phyloP scores from a whole-genome alignment of 2,113 vertebrate genomes.

The Dasyornis broadbenti region DNA sequence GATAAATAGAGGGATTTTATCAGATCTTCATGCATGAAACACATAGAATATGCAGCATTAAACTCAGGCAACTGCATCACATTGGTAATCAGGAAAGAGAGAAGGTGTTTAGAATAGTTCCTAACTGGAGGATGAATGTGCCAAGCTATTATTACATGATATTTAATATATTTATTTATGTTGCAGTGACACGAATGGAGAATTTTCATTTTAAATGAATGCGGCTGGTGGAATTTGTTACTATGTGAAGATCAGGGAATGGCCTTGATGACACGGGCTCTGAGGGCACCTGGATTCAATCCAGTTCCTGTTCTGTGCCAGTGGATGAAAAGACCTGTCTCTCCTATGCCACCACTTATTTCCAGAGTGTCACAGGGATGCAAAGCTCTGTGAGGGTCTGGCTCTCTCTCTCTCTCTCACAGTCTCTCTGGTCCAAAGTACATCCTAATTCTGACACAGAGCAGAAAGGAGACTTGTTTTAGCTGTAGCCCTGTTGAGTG shows the following conservation, averaged over 20 bases:
- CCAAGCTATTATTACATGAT: fast-evolving
- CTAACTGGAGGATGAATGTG: neutral
- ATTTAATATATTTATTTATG: neutral
- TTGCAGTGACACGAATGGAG: neutral
- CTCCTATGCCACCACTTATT: neutral
- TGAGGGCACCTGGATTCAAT: neutral
- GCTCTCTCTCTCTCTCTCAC: neutral
- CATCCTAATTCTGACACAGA: neutral
- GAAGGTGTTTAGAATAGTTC: neutral
- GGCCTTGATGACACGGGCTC: neutral
- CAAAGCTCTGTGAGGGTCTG: neutral
- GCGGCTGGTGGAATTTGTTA: neutral
- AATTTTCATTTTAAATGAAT: neutral
- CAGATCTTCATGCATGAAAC: neutral
- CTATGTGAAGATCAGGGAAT: neutral
- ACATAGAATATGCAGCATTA: neutral
- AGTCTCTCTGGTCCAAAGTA: neutral
- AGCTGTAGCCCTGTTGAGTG: fast-evolving
- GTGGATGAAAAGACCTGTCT: neutral
- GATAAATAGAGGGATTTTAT: neutral
- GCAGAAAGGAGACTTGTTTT: neutral
- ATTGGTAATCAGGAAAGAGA: neutral
- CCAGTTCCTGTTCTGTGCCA: neutral
- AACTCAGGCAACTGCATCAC: neutral
- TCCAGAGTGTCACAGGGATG: neutral